phyloP scores from a whole-genome alignment of 1,140 invertebrate genomes.

The Drosophila malerkotliana region DNA sequence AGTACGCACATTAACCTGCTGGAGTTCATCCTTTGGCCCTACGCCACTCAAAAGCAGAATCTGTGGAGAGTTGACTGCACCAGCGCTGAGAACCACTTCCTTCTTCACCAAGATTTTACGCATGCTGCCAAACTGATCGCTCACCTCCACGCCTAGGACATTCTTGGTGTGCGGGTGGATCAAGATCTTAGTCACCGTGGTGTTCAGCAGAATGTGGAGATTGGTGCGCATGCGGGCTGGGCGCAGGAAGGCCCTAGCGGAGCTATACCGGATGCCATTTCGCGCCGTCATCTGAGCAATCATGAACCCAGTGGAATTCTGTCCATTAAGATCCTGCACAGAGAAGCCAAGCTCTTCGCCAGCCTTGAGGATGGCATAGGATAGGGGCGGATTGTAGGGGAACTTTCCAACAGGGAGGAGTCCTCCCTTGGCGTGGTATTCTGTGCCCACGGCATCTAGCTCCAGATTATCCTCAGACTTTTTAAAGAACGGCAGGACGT shows the following conservation, averaged over 20 bases:
- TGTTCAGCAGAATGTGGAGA: conserved; percentile 90
- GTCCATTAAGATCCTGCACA: conserved; percentile 93
- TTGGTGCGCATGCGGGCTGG: conserved; percentile 90
- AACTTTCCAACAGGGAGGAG: conserved; percentile 92
- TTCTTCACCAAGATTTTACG: conserved; percentile 89
- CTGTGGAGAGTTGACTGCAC: conserved; percentile 92
- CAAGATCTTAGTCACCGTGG: conserved; percentile 89
- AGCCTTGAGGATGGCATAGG: conserved; percentile 92
- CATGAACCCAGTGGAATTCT: conserved; percentile 90
- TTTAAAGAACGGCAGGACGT: conserved; percentile 94
- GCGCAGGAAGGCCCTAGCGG: conserved; percentile 91
- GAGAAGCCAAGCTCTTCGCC: conserved; percentile 92
- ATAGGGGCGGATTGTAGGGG: conserved; percentile 93
- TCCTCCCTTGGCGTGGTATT: conserved; percentile 91
- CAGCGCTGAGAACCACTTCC: conserved; percentile 90
- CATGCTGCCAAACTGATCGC: conserved; percentile 85
- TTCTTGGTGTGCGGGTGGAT: conserved; percentile 86
- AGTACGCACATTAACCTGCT: conserved; percentile 86
- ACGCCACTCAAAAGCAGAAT: conserved; percentile 93
- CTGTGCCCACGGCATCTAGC: conserved; percentile 89
- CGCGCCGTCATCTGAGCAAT: conserved; percentile 95
- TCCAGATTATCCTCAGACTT: conserved; percentile 94
- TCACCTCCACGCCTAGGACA: conserved; percentile 85
- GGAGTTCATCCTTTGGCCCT: conserved; percentile 90
- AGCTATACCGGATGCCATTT: conserved; percentile 93